phyloP scores from a whole-genome alignment of 2,113 vertebrate genomes.

The Dinomys branickii region DNA sequence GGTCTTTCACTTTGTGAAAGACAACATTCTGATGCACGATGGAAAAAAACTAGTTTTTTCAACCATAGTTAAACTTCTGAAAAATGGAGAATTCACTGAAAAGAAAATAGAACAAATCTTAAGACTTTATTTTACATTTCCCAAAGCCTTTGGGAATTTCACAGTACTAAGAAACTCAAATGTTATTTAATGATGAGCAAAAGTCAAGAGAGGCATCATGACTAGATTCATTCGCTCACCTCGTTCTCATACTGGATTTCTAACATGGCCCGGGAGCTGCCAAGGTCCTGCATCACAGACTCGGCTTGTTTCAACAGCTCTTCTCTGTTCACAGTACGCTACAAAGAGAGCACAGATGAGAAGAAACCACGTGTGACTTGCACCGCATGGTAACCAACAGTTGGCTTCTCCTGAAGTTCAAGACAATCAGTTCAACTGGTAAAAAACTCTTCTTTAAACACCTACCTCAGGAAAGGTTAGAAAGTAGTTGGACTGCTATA shows the following conservation, averaged over 20 bases:
- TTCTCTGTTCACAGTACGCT: slow-evolving; percentile 99
- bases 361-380: neutral
- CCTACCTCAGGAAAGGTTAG: neutral
- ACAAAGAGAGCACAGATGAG: slow-evolving; percentile 54
- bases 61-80: neutral
- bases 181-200: neutral
- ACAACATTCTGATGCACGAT: neutral
- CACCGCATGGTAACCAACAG: neutral
- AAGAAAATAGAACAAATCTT: neutral
- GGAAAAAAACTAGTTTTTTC: neutral
- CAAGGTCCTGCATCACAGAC: slow-evolving; percentile 99
- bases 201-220: neutral
- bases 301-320: slow-evolving; percentile 98
- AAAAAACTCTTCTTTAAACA: slow-evolving; percentile 29
- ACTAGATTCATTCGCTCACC: slow-evolving; percentile 85
- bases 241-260: slow-evolving; percentile 99
- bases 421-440: neutral
- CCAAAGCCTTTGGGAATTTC: slow-evolving; percentile 17
- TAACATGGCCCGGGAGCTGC: slow-evolving; percentile 98
- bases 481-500: neutral
- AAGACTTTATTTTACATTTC: neutral
- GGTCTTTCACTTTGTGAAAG: neutral
- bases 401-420: neutral
- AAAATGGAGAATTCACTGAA: slow-evolving; percentile 2
- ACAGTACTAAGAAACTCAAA: neutral